These are phyloP conservation scores for Sesamia nonagrioides DNA, from an alignment of 1,140 invertebrate genomes.

Conservation along the genomic window DNA sequence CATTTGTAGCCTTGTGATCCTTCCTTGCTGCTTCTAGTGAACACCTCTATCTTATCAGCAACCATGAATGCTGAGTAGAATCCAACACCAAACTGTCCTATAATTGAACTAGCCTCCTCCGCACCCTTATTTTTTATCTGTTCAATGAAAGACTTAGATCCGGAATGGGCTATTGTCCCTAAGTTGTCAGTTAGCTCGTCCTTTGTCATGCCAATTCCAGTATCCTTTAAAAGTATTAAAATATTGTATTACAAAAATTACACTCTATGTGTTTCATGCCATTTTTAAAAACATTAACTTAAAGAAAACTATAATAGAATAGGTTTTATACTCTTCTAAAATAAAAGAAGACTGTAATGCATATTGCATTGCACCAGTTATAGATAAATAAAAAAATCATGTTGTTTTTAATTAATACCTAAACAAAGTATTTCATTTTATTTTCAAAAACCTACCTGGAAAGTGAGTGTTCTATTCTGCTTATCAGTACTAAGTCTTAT, in stretches of 20 bases:
- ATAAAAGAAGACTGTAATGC: no score
- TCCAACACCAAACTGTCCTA: conserved; percentile 99
- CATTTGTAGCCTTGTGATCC: conserved; percentile 93
- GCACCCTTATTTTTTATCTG: conserved; percentile 92
- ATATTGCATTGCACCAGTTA: no score
- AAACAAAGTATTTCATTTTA: not conserved
- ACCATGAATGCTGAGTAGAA: conserved; percentile 99
- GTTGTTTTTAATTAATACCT: not conserved
- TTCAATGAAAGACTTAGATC: conserved; percentile 97
- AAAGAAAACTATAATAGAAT: no score
- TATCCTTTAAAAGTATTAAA: no score
- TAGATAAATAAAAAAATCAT: no score
- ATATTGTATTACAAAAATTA: no score
- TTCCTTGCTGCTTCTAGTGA: conserved; percentile 90
- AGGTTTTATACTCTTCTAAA: no score
- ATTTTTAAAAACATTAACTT: no score
- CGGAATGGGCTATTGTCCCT: conserved; percentile 98
- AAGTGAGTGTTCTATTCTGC: conserved; percentile 93
- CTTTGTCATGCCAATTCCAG: conserved; percentile 97
- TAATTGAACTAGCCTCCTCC: conserved; percentile 92
- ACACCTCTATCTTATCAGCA: conserved; percentile 97
- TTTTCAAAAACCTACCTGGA: conserved; percentile 89
- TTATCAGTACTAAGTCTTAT: conserved; percentile 97
- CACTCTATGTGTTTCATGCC: no score
- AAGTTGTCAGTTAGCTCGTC: conserved; percentile 97